A percentile compares a stretch with the other conserved stretches of the same genome.
phyloP scores from a whole-genome alignment of 2,113 vertebrate species.

The Onychostruthus taczanowskii region DNA sequence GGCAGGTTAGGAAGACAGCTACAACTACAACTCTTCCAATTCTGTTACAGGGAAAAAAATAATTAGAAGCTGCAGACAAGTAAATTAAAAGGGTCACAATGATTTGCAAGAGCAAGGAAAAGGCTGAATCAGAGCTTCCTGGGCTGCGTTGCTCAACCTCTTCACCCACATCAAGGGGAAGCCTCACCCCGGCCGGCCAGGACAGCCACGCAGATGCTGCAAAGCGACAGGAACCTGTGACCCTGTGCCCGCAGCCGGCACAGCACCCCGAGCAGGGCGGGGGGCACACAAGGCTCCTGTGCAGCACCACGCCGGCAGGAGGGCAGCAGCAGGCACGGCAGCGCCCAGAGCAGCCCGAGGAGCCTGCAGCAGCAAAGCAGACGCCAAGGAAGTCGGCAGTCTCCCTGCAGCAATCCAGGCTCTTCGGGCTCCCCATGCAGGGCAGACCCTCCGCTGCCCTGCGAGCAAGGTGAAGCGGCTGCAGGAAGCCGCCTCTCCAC shows the following conservation, averaged over 20 bases:
- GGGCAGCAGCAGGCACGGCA: neutral
- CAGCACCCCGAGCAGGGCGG: neutral
- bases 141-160: constrained; percentile 1
- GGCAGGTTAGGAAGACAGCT: neutral
- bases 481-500: neutral
- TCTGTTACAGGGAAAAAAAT: neutral
- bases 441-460: neutral
- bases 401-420: neutral
- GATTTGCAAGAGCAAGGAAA: neutral
- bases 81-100: constrained; percentile 33
- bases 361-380: neutral
- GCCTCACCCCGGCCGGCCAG: neutral
- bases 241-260: neutral
- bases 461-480: neutral
- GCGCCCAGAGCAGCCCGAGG: too few species aligned
- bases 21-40: neutral
- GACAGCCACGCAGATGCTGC: neutral
- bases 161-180: constrained; percentile 41
- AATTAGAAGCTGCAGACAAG: neutral
- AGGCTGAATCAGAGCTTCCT: constrained; percentile 35
- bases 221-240: neutral
- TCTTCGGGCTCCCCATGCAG: neutral
- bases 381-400: fast-evolving
- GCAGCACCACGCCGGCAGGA: neutral
- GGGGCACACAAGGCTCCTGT: neutral